These are phyloP conservation scores for Volucella inflata DNA, from an alignment of 2,888 invertebrate species.

Conservation along the genomic window DNA sequence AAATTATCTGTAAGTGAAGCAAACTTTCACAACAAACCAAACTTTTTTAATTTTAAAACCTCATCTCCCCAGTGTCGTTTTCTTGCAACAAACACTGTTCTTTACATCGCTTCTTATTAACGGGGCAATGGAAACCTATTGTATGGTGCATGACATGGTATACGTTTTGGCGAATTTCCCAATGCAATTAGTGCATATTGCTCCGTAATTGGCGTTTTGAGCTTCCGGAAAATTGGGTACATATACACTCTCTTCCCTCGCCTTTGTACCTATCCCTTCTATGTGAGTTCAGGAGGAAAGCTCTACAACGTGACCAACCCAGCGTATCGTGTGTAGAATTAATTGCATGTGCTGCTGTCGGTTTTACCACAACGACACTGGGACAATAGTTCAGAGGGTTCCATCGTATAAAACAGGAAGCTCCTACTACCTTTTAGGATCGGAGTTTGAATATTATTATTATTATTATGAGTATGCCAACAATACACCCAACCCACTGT, in stretches of 20 bases:
- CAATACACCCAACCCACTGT: no score
- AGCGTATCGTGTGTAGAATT: slow-evolving; percentile 54
- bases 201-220: slow-evolving; percentile 61
- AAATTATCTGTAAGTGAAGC: no score
- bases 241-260: slow-evolving; percentile 6
- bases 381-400: no score
- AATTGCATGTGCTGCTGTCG: slow-evolving; percentile 40
- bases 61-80: background rate
- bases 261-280: background rate
- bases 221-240: slow-evolving; percentile 51
- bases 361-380: no score
- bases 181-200: slow-evolving; percentile 71
- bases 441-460: no score
- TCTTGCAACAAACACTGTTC: slow-evolving; percentile 3
- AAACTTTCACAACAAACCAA: no score
- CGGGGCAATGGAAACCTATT: slow-evolving; percentile 8
- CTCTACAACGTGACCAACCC: slow-evolving; percentile 59
- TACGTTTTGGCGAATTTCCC: slow-evolving; percentile 65
- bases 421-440: no score
- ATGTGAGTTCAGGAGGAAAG: background rate
- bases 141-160: background rate
- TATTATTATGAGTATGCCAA: no score
- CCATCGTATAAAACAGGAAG: no score
- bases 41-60: no score
- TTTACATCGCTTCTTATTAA: background rate